Percentiles rank a stretch among this genome's conserved stretches.
phyloP scores from a whole-genome alignment of 2,113 vertebrate genomes.

The Indicator indicator region DNA sequence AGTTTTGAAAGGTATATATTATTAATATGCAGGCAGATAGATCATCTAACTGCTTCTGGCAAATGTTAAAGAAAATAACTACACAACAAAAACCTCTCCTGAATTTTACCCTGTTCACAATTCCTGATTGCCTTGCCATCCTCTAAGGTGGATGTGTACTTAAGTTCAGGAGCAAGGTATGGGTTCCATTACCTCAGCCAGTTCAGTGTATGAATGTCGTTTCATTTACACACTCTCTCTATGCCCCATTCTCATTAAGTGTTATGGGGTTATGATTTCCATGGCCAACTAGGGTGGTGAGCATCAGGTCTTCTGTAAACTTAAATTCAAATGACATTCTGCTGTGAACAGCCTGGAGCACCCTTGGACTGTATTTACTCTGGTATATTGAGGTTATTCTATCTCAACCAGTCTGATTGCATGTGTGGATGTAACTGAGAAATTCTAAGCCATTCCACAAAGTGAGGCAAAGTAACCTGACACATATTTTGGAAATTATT shows the following conservation, averaged over 20 bases:
- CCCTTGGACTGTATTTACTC: background rate
- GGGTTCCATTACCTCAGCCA: background rate
- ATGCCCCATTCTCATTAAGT: background rate
- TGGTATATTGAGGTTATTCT: background rate
- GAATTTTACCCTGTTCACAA: background rate
- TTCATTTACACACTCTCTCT: background rate
- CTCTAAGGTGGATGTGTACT: background rate
- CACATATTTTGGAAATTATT: background rate
- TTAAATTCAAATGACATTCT: background rate
- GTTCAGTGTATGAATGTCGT: fast-evolving
- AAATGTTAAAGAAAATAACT: background rate
- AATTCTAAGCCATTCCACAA: background rate
- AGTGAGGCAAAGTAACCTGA: background rate
- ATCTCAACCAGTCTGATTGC: background rate
- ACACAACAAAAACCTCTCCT: background rate
- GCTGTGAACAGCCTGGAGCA: background rate
- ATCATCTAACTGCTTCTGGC: background rate
- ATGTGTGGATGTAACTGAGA: background rate
- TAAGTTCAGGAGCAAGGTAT: background rate
- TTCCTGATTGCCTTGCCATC: background rate
- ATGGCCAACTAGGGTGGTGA: background rate
- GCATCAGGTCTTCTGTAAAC: background rate
- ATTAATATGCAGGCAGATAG: background rate
- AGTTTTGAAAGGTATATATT: background rate
- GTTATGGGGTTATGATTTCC: background rate